Percentiles rank a stretch among this genome's conserved stretches.
Evolutionary conservation across 2,797 vertebrate species (phyloP).

Genomic region (Triplophysa yarkandensis): DNA sequence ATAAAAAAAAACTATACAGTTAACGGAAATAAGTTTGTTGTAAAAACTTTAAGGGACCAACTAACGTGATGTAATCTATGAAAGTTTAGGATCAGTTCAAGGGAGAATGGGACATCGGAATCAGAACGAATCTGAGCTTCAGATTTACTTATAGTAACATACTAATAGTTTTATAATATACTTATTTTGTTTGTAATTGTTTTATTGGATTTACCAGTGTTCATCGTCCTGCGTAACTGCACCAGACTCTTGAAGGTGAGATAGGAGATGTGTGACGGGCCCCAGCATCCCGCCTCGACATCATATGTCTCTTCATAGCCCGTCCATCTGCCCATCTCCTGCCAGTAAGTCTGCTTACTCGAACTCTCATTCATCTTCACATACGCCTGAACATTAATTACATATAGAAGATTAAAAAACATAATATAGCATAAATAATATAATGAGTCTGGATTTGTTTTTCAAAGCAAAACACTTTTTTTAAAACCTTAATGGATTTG

Average conservation of each 20-base stretch:
- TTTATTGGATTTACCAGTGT: constrained; percentile 86
- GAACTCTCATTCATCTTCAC: constrained; percentile 80
- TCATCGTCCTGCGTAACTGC: constrained; percentile 78
- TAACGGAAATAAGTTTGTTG: no score
- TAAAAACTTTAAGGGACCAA: no score
- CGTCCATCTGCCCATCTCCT: constrained; percentile 86
- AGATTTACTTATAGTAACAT: no score
- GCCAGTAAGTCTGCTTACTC: constrained; percentile 80
- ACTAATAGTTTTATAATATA: no score
- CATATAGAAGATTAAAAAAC: not conserved
- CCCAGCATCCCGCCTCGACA: constrained; percentile 77
- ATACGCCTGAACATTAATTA: constrained; percentile 62
- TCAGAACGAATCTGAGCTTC: not conserved
- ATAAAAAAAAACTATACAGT: no score
- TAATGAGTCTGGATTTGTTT: no score
- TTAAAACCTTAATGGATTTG: no score
- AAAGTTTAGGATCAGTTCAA: not conserved
- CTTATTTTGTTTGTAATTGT: no score
- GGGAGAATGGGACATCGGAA: not conserved
- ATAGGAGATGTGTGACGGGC: constrained; percentile 82
- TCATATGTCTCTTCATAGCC: constrained; percentile 83
- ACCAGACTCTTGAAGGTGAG: constrained; percentile 92
- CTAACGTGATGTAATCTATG: no score
- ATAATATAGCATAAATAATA: not conserved
- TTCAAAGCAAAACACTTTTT: no score